Conservation (phyloP, 2,888 invertebrate species). For the Diplazon laetatorius region DNA sequence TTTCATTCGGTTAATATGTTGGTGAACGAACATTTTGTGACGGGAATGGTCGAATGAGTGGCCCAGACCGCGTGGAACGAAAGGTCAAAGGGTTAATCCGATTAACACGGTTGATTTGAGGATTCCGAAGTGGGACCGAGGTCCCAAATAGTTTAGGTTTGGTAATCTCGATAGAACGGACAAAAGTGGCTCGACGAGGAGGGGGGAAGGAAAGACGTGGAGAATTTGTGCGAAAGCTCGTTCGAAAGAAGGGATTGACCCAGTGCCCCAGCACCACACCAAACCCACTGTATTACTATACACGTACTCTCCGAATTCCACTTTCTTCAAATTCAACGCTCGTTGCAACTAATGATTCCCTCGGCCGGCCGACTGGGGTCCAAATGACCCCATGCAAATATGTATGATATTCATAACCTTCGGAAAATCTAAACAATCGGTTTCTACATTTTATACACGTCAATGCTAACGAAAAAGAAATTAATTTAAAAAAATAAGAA, state of each 20-base stretch:
- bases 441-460: no score
- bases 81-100: constrained; percentile 30
- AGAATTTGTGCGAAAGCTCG: constrained; percentile 21
- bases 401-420: no score
- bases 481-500: no score
- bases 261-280: constrained; percentile 54
- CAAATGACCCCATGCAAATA: no score
- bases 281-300: constrained; percentile 12
- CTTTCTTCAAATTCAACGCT: constrained; percentile 52
- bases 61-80: background rate
- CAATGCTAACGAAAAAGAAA: no score
- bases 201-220: background rate
- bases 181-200: background rate
- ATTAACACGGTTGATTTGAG: constrained; percentile 24
- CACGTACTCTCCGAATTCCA: constrained; percentile 45
- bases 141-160: background rate
- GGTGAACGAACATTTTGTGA: background rate
- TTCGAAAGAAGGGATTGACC: constrained; percentile 53
- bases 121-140: background rate
- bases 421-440: no score
- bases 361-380: no score
- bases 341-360: no score
- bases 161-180: constrained; percentile 1
- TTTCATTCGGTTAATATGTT: background rate
- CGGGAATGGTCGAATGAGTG: background rate